These are phyloP conservation scores for Pseudolaguvia tuberculata DNA, from an alignment of 2,113 vertebrate genomes.

Conservation along the genomic window DNA sequence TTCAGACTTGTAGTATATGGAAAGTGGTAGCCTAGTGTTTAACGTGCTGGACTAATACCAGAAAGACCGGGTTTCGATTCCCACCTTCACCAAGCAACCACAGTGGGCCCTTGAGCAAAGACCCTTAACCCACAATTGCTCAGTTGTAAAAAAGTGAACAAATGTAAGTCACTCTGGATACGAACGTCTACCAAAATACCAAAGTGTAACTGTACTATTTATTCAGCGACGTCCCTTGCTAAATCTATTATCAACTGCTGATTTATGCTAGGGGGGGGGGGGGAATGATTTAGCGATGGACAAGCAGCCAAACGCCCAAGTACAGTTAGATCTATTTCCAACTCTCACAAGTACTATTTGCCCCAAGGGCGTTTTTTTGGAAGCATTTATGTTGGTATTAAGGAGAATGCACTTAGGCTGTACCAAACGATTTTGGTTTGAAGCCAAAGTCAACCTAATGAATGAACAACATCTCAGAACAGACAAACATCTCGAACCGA, in stretches of 20 bases:
- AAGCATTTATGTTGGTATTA: slow-evolving; percentile 27
- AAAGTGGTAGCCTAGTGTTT: too few relatives aligned
- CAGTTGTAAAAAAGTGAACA: too few relatives aligned
- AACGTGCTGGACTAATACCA: too few relatives aligned
- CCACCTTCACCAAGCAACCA: too few relatives aligned
- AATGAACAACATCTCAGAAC: slow-evolving; percentile 14
- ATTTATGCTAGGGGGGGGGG: slow-evolving; percentile 33
- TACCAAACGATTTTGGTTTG: slow-evolving; percentile 22
- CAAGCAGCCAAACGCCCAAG: background rate
- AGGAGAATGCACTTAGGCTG: slow-evolving; percentile 24
- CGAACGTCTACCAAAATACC: too few relatives aligned
- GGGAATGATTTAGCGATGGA: slow-evolving; percentile 23
- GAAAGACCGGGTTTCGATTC: too few relatives aligned
- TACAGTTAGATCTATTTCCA: slow-evolving; percentile 4
- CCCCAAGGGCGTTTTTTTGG: slow-evolving; percentile 30
- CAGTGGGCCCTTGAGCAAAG: too few relatives aligned
- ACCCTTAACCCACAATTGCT: too few relatives aligned
- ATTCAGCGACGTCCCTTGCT: slow-evolving; percentile 6
- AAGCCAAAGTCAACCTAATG: slow-evolving; percentile 28
- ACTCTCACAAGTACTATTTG: slow-evolving; percentile 1
- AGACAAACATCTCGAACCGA: slow-evolving; percentile 20
- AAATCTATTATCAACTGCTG: slow-evolving; percentile 32
- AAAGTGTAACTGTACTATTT: too few relatives aligned
- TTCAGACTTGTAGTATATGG: too few relatives aligned
- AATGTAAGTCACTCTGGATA: too few relatives aligned